Base-by-base conservation (phyloP, 2,113 vertebrate genomes). In the Panthera uncia region DNA sequence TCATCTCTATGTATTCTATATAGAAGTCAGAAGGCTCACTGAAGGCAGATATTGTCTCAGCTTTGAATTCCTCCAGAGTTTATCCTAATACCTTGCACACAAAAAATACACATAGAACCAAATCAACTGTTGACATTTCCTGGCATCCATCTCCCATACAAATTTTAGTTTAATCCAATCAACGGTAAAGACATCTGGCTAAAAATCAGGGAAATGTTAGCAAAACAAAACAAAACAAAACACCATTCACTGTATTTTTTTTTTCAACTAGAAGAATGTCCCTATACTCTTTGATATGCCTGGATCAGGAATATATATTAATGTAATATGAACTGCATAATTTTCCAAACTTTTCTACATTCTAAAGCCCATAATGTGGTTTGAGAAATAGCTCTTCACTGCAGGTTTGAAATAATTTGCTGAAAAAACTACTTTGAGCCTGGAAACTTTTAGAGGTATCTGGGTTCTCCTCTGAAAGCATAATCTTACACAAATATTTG, bases 131-230 rank as follows among this genome's bases (percentile, higher is more conserved):
- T 86, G 33, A 33, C 21, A 69, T 27, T 86, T 81, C 66, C 78
- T 85, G 50, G 25, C 79, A 76, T 65, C 66, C 63, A 93, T 45
- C 25, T 82, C 41, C 61, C 15, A 78, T 31, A 52, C 15, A 55
- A 92, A 71, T 91, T 87, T 82, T 92, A 84, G 74, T 84, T 63
- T 61, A 80, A 95, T 81, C n/a, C 65, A 90, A 12, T 36, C 45
- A 93, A 7, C 38, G 57, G 29, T 78, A 33, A 96, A 80, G 33
- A 66, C 79, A 69, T 76, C 25, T 69, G 14, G 55, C 18, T 50
- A 80, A 83, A 79, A 45, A 55, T 19, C 57, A 74, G 14, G 29
- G 12, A 90, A 41, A 68, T 66, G 4, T 88, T n/a, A 61, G 74
- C 48, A 91, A 81, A 78, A 69, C 61, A 84, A 83, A 83, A 33